Base-by-base conservation (phyloP, 1,140 invertebrate species). In the Polypedilum vanderplanki region DNA sequence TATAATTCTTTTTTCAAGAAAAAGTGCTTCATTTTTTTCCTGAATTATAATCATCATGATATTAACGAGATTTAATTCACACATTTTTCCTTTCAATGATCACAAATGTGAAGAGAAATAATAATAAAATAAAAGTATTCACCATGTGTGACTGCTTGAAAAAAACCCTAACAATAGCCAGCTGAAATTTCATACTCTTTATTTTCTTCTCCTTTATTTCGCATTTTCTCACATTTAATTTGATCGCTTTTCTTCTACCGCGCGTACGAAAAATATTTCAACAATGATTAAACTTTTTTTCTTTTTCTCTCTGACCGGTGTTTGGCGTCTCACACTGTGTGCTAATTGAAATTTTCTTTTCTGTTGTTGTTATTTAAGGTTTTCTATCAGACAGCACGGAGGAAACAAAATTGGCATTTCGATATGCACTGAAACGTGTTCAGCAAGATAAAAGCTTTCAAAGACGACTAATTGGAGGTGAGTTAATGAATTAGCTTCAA, bases 341-440 rank as follows among this genome's bases (percentile, higher is more conserved):
- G 24, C 24, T 33, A 33, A 33, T 33, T 33, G 24, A 33, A 33
- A 33, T 33, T 33, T 33, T 33, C 46, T 4, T 57, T 15, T 4
- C 15, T 15, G n/a, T 57, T 57, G 12, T 57, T 57, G 3, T 57
- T n/a, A 57, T 70, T 70, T 9, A 18, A 70, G 65, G 65, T 18
- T 18, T 10, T 70, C 65, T 70, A 18, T 70, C 20, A 20, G 65
- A 70, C 18, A 18, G 65, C 9, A 3, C 17, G 20, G 17, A 70
- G 18, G 65, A 70, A 70, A 22, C 65, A 70, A 22, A 70, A 70
- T 18, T 70, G 9, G 65, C 65, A 70, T 70, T 70, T 70, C n/a
- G 18, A 70, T 70, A 18, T 70, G 65, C 65, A 9, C 4, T 57
- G n/a, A 57, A 57, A n/a, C 12, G n/a, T n/a, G n/a, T 57, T 15